Conservation (phyloP, 2,888 invertebrate species). For the Seladonia tumulorum region DNA sequence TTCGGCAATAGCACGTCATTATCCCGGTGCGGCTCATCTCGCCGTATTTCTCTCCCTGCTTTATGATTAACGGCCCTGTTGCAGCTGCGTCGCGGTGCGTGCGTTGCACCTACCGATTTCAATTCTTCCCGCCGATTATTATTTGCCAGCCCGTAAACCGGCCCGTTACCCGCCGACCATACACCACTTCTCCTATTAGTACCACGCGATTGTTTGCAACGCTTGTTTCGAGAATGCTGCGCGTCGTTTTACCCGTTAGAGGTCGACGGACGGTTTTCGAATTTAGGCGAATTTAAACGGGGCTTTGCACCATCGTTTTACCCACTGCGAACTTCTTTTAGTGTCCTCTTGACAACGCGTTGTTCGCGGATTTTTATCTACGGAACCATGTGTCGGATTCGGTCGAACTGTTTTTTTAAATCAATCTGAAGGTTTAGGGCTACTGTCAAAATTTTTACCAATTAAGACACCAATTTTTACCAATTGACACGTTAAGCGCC, state of each 20-base stretch:
- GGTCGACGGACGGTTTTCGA: not conserved
- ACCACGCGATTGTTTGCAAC: not conserved
- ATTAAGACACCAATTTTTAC: too few species aligned
- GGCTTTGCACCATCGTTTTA: not conserved
- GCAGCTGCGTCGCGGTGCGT: constrained; percentile 64
- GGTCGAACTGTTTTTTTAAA: too few species aligned
- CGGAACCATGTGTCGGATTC: too few species aligned
- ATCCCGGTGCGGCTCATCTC: constrained; percentile 49
- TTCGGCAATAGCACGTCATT: constrained; percentile 39
- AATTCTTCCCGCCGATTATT: constrained; percentile 61
- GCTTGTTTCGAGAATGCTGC: not conserved
- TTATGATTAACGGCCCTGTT: constrained; percentile 68
- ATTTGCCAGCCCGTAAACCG: constrained; percentile 39
- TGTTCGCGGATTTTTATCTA: not conserved
- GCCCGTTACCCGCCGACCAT: constrained; percentile 19
- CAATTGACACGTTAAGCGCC: too few species aligned
- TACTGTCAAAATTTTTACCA: too few species aligned
- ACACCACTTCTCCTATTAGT: constrained; percentile 1
- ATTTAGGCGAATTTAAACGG: not conserved
- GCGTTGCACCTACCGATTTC: constrained; percentile 60
- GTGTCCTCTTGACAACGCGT: not conserved
- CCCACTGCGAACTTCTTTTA: not conserved
- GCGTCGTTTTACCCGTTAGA: not conserved
- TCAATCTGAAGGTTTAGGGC: too few species aligned
- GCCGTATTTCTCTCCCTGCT: constrained; percentile 19